Evolutionary conservation across 2,888 invertebrate species (phyloP).

Genomic region (Teleogryllus oceanicus): DNA sequence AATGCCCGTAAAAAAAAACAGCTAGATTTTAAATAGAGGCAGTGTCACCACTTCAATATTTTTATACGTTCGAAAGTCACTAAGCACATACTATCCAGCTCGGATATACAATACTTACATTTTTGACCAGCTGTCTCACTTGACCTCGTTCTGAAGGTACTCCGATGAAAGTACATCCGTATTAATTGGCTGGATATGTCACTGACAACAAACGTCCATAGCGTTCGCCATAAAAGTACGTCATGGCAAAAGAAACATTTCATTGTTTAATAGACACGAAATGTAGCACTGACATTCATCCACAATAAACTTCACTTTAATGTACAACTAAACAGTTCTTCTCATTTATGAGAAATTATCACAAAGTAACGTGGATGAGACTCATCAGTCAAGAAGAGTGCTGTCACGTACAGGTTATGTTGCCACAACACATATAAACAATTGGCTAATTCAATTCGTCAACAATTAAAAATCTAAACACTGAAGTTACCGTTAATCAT

Average conservation of each 20-base stretch:
- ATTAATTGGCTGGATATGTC: background rate
- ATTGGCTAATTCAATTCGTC: background rate
- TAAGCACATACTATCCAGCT: no score
- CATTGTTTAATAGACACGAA: background rate
- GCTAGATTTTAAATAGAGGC: no score
- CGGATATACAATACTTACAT: background rate
- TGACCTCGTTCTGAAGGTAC: background rate
- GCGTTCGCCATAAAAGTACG: background rate
- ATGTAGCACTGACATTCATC: background rate
- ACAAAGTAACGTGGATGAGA: no score
- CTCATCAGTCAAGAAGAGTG: no score
- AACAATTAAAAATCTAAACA: background rate
- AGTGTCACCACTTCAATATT: no score
- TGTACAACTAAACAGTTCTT: background rate
- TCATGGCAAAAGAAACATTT: background rate
- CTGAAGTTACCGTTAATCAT: slow-evolving; percentile 4
- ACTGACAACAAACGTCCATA: background rate
- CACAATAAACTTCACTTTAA: background rate
- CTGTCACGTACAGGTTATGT: slow-evolving; percentile 3
- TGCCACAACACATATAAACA: background rate
- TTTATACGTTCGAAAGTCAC: no score
- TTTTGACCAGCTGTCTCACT: background rate
- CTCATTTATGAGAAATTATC: no score
- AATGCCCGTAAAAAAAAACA: no score
- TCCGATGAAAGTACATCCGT: slow-evolving; percentile 5